Conservation (phyloP, 2,113 vertebrate species). For the Oenanthe oenanthe region DNA sequence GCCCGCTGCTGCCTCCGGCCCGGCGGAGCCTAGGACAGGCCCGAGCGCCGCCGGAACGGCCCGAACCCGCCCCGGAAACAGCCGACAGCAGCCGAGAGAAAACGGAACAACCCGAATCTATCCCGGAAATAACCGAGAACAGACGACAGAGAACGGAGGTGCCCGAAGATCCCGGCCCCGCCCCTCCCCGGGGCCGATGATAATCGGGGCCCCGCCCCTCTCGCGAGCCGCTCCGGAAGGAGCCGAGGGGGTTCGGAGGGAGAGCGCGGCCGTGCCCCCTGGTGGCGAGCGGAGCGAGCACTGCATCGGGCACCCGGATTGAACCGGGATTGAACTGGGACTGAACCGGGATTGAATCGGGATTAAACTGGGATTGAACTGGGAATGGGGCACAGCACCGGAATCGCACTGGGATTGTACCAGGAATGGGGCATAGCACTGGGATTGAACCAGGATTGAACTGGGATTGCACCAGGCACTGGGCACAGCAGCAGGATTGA, state of each 20-base stretch:
- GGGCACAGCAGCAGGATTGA: not conserved
- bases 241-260: not conserved
- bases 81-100: not conserved
- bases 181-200: not conserved
- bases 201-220: not conserved
- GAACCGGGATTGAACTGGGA: not conserved
- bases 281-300: not conserved
- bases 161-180: not conserved
- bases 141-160: not conserved
- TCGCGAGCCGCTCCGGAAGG: not conserved
- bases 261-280: not conserved
- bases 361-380: not conserved
- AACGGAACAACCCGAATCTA: not conserved
- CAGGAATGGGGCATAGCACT: too few relatives aligned
- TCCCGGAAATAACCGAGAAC: not conserved
- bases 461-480: fast-evolving
- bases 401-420: fast-evolving
- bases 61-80: conserved; percentile 38
- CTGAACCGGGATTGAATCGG: fast-evolving
- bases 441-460: not conserved
- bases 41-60: conserved; percentile 41
- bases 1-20: conserved; percentile 14
- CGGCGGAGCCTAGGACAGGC: conserved; percentile 12
- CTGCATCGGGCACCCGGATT: fast-evolving
- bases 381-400: too few relatives aligned